These are phyloP conservation scores for Gymnopithys bicolor DNA, from an alignment of 2,797 vertebrate species.

Conservation along the genomic window DNA sequence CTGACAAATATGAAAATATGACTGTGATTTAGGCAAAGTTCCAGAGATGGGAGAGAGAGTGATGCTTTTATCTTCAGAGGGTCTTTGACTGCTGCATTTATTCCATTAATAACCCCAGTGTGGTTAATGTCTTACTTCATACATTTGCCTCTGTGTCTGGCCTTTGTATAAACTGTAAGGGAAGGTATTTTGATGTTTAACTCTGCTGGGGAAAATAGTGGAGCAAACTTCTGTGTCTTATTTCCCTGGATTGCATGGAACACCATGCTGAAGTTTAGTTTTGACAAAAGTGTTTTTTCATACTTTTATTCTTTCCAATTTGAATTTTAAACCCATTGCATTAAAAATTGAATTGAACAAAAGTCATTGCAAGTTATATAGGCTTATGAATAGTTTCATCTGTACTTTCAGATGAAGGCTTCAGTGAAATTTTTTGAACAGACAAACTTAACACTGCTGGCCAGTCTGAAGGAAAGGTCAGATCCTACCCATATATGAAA, in stretches of 20 bases:
- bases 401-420: not conserved
- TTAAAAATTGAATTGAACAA: not conserved
- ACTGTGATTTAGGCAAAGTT: constrained; percentile 71
- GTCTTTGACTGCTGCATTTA: constrained; percentile 72
- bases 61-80: constrained; percentile 75
- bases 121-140: constrained; percentile 53
- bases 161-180: constrained; percentile 30
- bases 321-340: not conserved
- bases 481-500: not conserved
- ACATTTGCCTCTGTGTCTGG: constrained; percentile 40
- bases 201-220: not conserved
- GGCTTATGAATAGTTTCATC: not conserved
- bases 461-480: not conserved
- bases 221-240: not conserved
- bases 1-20: constrained; percentile 74
- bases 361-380: not conserved
- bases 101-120: constrained; percentile 70
- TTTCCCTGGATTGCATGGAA: not conserved
- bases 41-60: constrained; percentile 69
- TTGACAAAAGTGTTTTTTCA: not conserved
- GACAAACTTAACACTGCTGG: not conserved
- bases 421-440: not conserved
- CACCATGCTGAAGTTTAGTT: not conserved
- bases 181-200: constrained; percentile 47
- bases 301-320: not conserved